Evolutionary conservation across 2,888 invertebrate genomes (phyloP).

Genomic region (Volucella zonaria): DNA sequence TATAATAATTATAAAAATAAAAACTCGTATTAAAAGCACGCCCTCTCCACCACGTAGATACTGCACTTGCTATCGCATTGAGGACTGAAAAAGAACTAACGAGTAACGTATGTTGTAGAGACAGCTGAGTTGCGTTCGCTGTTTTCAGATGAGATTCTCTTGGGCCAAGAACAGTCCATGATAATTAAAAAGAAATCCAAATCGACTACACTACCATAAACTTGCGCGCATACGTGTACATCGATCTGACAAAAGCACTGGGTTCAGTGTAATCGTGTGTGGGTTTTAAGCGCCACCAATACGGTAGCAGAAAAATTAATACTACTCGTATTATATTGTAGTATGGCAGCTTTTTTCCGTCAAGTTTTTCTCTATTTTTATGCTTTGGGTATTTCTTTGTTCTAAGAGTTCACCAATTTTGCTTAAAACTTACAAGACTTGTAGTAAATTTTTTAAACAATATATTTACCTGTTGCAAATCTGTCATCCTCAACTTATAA

Average conservation of each 20-base stretch:
- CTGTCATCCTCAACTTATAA: no score
- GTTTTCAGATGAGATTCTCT: slow-evolving; percentile 22
- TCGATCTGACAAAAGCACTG: neutral
- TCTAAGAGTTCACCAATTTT: no score
- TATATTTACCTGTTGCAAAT: no score
- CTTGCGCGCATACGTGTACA: slow-evolving; percentile 54
- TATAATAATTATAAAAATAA: slow-evolving; percentile 23
- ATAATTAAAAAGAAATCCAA: slow-evolving; percentile 34
- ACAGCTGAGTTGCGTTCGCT: slow-evolving; percentile 19
- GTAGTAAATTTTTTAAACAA: neutral
- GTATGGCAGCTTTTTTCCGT: neutral
- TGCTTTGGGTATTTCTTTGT: neutral
- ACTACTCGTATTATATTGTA: neutral
- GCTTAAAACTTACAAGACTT: neutral
- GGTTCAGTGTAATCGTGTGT: slow-evolving; percentile 55
- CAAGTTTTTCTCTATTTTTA: neutral
- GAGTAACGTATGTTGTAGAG: neutral
- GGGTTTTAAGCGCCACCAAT: slow-evolving; percentile 31
- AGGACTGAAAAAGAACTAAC: slow-evolving; percentile 59
- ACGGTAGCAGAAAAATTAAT: slow-evolving; percentile 31
- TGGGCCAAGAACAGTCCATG: neutral
- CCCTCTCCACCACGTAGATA: slow-evolving; percentile 30
- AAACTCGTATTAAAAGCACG: slow-evolving; percentile 5
- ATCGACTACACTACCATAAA: slow-evolving; percentile 9
- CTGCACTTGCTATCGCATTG: slow-evolving; percentile 53